These are phyloP conservation scores for Pristionchus japonicus DNA, from an alignment of 2,888 invertebrate genomes.

Conservation along the genomic window DNA sequence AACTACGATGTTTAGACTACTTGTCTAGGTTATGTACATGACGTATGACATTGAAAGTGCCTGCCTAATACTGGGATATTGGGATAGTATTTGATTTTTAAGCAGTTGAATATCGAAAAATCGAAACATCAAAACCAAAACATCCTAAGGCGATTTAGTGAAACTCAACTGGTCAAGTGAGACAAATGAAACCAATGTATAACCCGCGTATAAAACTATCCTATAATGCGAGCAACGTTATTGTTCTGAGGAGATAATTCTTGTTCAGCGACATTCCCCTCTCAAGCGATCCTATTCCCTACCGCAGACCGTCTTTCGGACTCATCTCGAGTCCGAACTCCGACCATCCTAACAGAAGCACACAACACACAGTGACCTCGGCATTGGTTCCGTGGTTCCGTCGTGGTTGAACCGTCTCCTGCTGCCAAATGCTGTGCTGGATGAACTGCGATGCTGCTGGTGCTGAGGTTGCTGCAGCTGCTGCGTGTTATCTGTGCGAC, in stretches of 20 bases:
- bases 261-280: neutral
- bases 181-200: neutral
- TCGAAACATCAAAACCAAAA: neutral
- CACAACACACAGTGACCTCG: neutral
- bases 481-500: conserved; percentile 31
- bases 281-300: neutral
- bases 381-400: neutral
- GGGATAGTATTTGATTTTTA: too few relatives aligned
- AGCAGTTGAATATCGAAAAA: neutral
- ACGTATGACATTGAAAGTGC: conserved; percentile 6
- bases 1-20: neutral
- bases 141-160: neutral
- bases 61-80: neutral
- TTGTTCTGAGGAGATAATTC: neutral
- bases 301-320: neutral
- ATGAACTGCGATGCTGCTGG: conserved; percentile 10
- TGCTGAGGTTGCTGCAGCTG: conserved; percentile 4
- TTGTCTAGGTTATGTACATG: neutral
- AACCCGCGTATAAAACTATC: neutral
- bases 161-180: neutral
- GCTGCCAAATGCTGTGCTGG: neutral
- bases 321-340: neutral
- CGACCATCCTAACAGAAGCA: neutral
- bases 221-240: neutral
- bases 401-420: neutral